Conservation (phyloP, 2,888 invertebrate genomes). For the Mythimna pallens region DNA sequence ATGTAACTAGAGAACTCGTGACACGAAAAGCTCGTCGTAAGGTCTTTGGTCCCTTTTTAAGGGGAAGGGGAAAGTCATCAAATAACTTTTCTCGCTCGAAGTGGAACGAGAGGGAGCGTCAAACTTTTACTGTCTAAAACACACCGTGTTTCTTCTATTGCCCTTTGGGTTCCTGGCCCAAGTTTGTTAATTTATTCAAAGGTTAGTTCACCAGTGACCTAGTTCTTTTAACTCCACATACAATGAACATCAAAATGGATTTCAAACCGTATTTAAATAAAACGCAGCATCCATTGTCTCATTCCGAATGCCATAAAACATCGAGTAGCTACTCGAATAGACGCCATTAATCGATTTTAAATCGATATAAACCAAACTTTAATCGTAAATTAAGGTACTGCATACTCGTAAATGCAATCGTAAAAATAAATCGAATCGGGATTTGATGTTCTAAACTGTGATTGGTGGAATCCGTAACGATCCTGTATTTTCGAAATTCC, state of each 20-base stretch:
- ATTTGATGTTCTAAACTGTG: constrained; percentile 66
- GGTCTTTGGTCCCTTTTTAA: too few relatives aligned
- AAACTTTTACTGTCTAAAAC: too few relatives aligned
- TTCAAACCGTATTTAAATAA: constrained; percentile 31
- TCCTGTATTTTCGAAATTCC: constrained; percentile 59
- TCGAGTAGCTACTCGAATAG: constrained; percentile 57
- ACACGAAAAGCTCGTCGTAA: too few relatives aligned
- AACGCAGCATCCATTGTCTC: constrained; percentile 23
- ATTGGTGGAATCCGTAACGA: constrained; percentile 68
- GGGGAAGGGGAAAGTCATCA: too few relatives aligned
- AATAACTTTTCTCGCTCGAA: too few relatives aligned
- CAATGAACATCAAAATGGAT: constrained; percentile 27
- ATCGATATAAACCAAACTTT: constrained; percentile 77
- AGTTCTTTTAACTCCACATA: neutral
- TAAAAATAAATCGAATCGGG: constrained; percentile 72
- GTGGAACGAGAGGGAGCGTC: too few relatives aligned
- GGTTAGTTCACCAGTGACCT: neutral
- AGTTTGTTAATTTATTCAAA: too few relatives aligned
- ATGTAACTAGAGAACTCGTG: too few relatives aligned
- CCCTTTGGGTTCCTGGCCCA: too few relatives aligned
- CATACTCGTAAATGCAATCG: constrained; percentile 75
- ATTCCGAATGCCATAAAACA: constrained; percentile 54
- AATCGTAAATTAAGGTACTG: constrained; percentile 77
- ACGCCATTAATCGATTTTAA: constrained; percentile 75
- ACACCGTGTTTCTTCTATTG: too few relatives aligned